Evolutionary conservation across 2,113 vertebrate genomes (phyloP).

Genomic region (Antechinus flavipes): DNA sequence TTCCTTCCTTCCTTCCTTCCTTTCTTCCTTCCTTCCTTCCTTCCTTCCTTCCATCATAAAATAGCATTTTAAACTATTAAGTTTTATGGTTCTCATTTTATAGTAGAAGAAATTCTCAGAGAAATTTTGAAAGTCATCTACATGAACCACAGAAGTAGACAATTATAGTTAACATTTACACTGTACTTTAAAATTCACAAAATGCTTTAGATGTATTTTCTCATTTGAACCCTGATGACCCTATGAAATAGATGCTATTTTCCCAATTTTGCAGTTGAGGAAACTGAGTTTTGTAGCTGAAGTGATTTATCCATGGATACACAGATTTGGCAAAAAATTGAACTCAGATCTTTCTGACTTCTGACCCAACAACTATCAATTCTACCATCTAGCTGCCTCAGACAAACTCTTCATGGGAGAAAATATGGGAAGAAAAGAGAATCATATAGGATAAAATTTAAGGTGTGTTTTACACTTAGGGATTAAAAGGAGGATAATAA

Average conservation of each 20-base stretch:
- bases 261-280: neutral
- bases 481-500: neutral
- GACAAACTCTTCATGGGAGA: neutral
- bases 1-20: no score
- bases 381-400: neutral
- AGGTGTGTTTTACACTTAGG: neutral
- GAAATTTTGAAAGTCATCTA: neutral
- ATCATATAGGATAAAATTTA: neutral
- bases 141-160: neutral
- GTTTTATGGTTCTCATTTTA: neutral
- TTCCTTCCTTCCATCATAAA: neutral
- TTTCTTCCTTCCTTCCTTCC: no score
- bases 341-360: neutral
- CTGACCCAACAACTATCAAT: neutral
- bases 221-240: neutral
- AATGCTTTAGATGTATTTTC: neutral
- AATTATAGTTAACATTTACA: neutral
- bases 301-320: neutral
- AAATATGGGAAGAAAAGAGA: neutral
- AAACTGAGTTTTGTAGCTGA: neutral
- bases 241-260: neutral
- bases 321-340: neutral
- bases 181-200: neutral
- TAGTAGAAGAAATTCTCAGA: neutral
- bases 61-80: neutral